Percentiles rank a stretch among this genome's conserved stretches.
Conservation (phyloP, 2,113 vertebrate genomes). For the Vombatus ursinus region DNA sequence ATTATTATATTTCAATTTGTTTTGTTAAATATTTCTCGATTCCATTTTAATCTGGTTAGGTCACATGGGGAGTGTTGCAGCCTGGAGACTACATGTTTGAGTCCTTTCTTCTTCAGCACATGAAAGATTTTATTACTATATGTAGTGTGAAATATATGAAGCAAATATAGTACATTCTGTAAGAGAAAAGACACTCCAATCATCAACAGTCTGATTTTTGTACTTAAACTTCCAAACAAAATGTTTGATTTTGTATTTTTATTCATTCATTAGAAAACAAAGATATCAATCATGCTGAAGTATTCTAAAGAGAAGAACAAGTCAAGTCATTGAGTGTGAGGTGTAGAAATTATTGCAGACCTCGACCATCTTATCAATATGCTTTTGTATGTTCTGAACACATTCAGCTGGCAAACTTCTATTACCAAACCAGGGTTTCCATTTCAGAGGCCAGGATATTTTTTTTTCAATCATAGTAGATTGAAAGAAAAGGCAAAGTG, state of each 20-base stretch:
- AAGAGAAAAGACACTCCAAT: neutral
- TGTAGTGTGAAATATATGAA: neutral
- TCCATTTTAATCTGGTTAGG: neutral
- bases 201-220: neutral
- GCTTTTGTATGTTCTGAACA: neutral
- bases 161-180: neutral
- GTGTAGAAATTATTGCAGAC: neutral
- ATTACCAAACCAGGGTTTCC: neutral
- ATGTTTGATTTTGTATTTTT: neutral
- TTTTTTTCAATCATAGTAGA: neutral
- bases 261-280: neutral
- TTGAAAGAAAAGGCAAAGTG: neutral
- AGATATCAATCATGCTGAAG: neutral
- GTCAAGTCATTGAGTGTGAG: neutral
- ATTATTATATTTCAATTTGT: neutral
- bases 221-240: neutral
- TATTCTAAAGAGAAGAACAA: neutral
- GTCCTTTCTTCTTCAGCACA: neutral
- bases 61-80: neutral
- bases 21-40: neutral
- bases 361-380: neutral
- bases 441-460: neutral
- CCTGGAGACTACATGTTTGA: neutral
- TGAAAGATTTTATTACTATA: neutral
- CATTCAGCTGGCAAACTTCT: neutral